Conservation (phyloP, 2,888 invertebrate genomes). For the Synanthedon myopaeformis region DNA sequence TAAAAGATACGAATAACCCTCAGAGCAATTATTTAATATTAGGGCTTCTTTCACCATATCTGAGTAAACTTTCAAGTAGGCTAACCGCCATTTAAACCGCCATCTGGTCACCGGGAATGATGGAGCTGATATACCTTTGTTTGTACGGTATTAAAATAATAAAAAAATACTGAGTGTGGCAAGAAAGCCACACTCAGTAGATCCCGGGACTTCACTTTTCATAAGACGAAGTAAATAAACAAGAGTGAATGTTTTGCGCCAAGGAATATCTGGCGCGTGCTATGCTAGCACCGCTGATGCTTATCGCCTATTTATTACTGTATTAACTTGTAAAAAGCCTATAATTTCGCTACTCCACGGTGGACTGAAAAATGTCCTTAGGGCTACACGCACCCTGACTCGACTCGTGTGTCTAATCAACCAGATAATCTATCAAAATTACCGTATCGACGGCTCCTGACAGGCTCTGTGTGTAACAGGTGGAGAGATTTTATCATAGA, state of each 20-base stretch:
- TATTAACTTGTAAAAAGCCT: constrained; percentile 59
- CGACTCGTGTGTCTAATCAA: constrained; percentile 6
- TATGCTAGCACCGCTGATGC: constrained; percentile 36
- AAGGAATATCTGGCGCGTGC: constrained; percentile 32
- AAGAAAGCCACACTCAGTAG: too few species aligned
- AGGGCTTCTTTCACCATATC: too few species aligned
- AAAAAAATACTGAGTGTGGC: too few species aligned
- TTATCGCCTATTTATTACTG: constrained; percentile 55
- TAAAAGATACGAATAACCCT: too few species aligned
- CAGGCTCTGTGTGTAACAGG: constrained; percentile 1
- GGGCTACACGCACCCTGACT: constrained; percentile 17
- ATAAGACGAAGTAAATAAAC: too few species aligned
- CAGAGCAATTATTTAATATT: too few species aligned
- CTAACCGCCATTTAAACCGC: too few species aligned
- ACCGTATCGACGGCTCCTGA: constrained; percentile 3
- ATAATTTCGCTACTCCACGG: constrained; percentile 43
- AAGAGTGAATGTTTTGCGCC: constrained; percentile 13
- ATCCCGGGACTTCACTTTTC: too few species aligned
- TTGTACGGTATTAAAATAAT: too few species aligned
- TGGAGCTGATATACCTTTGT: too few species aligned
- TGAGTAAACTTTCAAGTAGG: too few species aligned
- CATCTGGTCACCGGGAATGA: too few species aligned
- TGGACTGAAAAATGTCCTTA: constrained; percentile 48
- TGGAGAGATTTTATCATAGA: constrained; percentile 1
- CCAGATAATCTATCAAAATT: constrained; percentile 8